phyloP scores from a whole-genome alignment of 2,113 vertebrate genomes.

The Nothoprocta perdicaria region DNA sequence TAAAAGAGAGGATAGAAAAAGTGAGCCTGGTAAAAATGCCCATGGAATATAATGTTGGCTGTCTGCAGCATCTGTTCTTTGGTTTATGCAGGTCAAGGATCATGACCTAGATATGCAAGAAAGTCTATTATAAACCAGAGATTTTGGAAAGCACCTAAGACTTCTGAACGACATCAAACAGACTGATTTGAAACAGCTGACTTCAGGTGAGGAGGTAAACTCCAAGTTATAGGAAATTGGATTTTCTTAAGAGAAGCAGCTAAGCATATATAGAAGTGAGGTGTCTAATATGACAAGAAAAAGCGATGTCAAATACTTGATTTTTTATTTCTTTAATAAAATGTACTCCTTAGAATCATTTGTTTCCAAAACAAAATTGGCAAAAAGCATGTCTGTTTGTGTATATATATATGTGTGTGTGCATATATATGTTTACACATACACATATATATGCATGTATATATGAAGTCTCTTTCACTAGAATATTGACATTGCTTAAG shows the following conservation, averaged over 20 bases:
- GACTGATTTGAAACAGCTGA: background rate
- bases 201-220: background rate
- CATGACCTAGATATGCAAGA: background rate
- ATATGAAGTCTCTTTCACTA: background rate
- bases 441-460: rapidly evolving
- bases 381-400: background rate
- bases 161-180: background rate
- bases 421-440: background rate
- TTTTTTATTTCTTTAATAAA: background rate
- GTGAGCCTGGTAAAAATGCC: background rate
- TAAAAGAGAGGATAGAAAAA: background rate
- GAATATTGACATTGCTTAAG: background rate
- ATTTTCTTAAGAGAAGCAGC: background rate
- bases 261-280: background rate
- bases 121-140: background rate
- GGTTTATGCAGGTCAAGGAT: background rate
- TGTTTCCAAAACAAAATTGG: background rate
- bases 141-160: background rate
- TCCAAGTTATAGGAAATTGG: background rate
- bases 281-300: background rate
- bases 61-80: background rate
- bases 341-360: background rate
- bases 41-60: background rate
- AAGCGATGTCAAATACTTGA: background rate
- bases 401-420: background rate